Percentiles rank a stretch among this genome's conserved stretches.
Conservation (phyloP, 2,113 vertebrate genomes). For the Sylvietta virens region DNA sequence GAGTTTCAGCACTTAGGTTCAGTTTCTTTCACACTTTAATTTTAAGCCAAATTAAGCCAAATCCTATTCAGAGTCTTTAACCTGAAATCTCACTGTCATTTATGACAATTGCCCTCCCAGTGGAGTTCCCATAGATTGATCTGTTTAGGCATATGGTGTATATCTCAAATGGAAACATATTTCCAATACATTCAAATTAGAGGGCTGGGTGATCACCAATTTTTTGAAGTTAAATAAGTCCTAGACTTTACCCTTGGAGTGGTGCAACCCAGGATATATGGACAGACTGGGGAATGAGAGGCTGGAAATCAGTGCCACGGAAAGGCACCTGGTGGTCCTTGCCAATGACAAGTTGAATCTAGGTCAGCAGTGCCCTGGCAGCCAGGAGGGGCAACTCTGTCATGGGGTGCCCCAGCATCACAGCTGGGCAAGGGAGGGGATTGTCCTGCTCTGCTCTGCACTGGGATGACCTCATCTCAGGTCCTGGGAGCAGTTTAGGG, state of each 20-base stretch:
- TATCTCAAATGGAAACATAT: not conserved
- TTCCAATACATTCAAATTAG: not conserved
- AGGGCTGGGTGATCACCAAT: not conserved
- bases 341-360: fast-evolving
- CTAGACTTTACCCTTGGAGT: not conserved
- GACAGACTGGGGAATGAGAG: not conserved
- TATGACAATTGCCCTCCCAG: not conserved
- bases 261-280: fast-evolving
- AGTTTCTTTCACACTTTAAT: not conserved
- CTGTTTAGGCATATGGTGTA: not conserved
- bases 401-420: fast-evolving
- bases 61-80: not conserved
- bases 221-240: not conserved
- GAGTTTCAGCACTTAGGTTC: not conserved
- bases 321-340: fast-evolving
- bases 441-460: not conserved
- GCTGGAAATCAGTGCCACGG: fast-evolving
- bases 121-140: not conserved
- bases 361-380: not conserved
- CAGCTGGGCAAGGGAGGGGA: fast-evolving
- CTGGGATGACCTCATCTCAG: fast-evolving
- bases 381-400: fast-evolving
- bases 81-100: not conserved
- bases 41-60: not conserved
- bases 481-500: fast-evolving